These are phyloP conservation scores for Microchirus variegatus DNA, from an alignment of 2,797 vertebrate genomes.

Conservation along the genomic window DNA sequence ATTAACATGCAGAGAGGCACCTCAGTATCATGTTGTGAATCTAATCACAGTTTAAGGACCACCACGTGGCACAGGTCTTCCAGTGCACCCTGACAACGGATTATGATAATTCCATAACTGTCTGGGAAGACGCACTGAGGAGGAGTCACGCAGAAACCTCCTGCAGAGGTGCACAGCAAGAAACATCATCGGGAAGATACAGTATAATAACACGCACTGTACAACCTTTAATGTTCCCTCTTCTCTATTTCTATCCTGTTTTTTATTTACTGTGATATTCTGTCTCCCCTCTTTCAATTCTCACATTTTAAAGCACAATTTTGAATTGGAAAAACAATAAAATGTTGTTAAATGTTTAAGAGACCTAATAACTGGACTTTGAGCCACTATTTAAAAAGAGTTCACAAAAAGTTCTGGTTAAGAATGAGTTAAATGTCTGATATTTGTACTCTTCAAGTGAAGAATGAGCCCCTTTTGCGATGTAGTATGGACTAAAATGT, in stretches of 20 bases:
- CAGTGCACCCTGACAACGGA: constrained; percentile 66
- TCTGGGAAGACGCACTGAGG: constrained; percentile 34
- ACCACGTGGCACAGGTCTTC: constrained; percentile 45
- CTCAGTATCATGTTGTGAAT: constrained; percentile 60
- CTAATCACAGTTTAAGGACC: constrained; percentile 71
- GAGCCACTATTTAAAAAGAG: too few relatives aligned
- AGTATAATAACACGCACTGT: constrained; percentile 27
- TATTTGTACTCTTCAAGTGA: too few relatives aligned
- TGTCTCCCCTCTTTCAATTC: not conserved
- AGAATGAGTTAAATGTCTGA: too few relatives aligned
- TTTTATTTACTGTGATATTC: constrained; percentile 23
- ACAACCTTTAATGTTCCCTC: constrained; percentile 28
- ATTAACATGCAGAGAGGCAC: constrained; percentile 47
- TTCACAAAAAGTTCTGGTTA: too few relatives aligned
- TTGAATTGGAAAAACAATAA: too few relatives aligned
- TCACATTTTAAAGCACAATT: too few relatives aligned
- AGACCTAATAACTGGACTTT: too few relatives aligned
- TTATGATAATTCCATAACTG: constrained; percentile 70
- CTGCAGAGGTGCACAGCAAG: constrained; percentile 51
- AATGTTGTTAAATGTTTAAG: too few relatives aligned
- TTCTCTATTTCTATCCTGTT: constrained; percentile 21
- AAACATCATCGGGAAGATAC: constrained; percentile 22
- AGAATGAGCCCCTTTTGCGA: too few relatives aligned
- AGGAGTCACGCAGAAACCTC: constrained; percentile 41
- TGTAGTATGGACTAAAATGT: too few relatives aligned